Evolutionary conservation across 2,113 vertebrate genomes (phyloP), one percentile per base, ranked within the genome.

Genomic region (Typhlomys cinereus): DNA sequence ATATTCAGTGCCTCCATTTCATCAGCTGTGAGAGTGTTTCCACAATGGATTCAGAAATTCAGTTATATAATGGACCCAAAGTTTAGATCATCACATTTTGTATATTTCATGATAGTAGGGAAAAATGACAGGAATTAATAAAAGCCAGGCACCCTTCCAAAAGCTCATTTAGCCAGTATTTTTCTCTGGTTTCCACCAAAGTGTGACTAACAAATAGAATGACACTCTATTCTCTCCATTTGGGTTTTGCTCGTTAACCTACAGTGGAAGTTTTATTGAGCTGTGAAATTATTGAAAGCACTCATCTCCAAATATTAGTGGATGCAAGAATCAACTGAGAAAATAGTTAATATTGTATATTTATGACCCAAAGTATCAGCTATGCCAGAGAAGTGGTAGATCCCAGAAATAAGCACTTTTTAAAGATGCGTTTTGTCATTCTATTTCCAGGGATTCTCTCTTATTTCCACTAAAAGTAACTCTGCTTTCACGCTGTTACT

Each of bases 141-240:
- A 93, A 94, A 90, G 27, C 25, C 80, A 95, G 95, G 36, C 71
- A 73, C 23, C 36, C 59, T 92, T 96, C 85, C 73, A 93, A 91
- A 92, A 84, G 13, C 82, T 94, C 85, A 83, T 92, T 93, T 93
- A 92, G 70, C 66, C 64, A 59, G n/a, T 85, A 46, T 88, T 90
- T 95, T 84, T 95, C 48, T 85, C 52, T 93, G 87, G 46, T 66
- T 94, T 90, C 82, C 66, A 94, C 41, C 52, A 90, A 85, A 92
- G 85, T 96, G 85, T 92, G 61, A 80, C 93, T 90, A 93, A 94
- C 85, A 94, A 89, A 90, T 75, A 94, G 91, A 92, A 90, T 70
- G 70, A 66, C 82, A 75, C 82, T 94, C 85, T 86, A 70, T 92
- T 93, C 80, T 86, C 34, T 82, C 73, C 61, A 80, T 88, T 85